phyloP scores from a whole-genome alignment of 1,140 invertebrate genomes.

The Drosophila melanica region DNA sequence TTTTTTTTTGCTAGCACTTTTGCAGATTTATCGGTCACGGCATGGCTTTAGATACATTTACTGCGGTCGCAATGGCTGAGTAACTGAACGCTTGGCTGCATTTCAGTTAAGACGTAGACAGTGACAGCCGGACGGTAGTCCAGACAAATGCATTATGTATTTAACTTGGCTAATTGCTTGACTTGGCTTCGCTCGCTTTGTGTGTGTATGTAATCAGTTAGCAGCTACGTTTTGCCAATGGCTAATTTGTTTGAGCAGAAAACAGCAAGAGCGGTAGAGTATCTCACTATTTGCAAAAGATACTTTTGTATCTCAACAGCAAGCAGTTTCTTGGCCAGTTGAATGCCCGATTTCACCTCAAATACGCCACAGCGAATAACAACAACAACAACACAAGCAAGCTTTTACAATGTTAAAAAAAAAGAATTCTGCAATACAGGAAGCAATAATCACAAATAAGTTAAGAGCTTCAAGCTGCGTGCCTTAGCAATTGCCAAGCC shows the following conservation, averaged over 20 bases:
- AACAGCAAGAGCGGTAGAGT: conserved; percentile 13
- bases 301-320: conserved; percentile 39
- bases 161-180: conserved; percentile 64
- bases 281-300: conserved; percentile 59
- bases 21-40: conserved; percentile 64
- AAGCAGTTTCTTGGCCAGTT: conserved; percentile 40
- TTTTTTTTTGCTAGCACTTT: conserved; percentile 43
- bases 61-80: conserved; percentile 32
- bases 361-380: conserved; percentile 36
- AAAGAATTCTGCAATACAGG: conserved; percentile 47
- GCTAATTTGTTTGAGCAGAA: conserved; percentile 60
- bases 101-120: conserved; percentile 50
- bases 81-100: conserved; percentile 45
- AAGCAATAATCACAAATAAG: conserved; percentile 44
- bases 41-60: conserved; percentile 45
- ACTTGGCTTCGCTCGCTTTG: conserved; percentile 9
- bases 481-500: conserved; percentile 30
- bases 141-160: conserved; percentile 67
- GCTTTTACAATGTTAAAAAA: conserved; percentile 29
- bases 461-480: conserved; percentile 29
- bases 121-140: conserved; percentile 40
- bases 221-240: conserved; percentile 59
- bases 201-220: conserved; percentile 46
- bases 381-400: conserved; percentile 12
- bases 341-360: conserved; percentile 61